Conservation (phyloP, 2,113 vertebrate species). For the Dipodomys ordii region DNA sequence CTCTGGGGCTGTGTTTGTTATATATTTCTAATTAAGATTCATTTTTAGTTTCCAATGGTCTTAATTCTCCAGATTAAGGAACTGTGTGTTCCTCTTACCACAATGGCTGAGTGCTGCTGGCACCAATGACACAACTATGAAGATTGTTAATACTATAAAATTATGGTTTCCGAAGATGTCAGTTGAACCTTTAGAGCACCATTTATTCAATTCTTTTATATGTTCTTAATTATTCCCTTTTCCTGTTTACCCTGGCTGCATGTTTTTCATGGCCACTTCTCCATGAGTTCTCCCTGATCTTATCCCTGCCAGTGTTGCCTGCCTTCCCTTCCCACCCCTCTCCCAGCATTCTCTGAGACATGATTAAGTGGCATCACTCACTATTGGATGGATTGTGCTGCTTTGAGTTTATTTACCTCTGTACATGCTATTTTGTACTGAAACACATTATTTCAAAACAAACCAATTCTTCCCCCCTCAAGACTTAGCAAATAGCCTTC, state of each 20-base stretch:
- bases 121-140: conserved; percentile 60
- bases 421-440: not conserved
- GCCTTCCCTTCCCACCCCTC: not conserved
- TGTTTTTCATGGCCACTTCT: conserved; percentile 21
- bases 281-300: not conserved
- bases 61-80: conserved; percentile 54
- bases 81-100: conserved; percentile 64
- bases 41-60: conserved; percentile 63
- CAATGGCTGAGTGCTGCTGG: conserved; percentile 42
- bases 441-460: not conserved
- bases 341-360: not conserved
- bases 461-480: not conserved
- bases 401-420: conserved; percentile 41
- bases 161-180: conserved; percentile 42
- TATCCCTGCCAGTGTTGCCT: not conserved
- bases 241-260: conserved; percentile 23
- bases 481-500: not conserved
- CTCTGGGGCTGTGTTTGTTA: conserved; percentile 14
- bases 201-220: conserved; percentile 49
- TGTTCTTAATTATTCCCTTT: conserved; percentile 40
- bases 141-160: conserved; percentile 65
- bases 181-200: not conserved
- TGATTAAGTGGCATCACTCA: not conserved
- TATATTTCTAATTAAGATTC: conserved; percentile 70
- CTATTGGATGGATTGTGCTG: not conserved